Evolutionary conservation across 2,888 invertebrate species (phyloP), one percentile per base, ranked within the genome.

Genomic region (Cenopis cana): DNA sequence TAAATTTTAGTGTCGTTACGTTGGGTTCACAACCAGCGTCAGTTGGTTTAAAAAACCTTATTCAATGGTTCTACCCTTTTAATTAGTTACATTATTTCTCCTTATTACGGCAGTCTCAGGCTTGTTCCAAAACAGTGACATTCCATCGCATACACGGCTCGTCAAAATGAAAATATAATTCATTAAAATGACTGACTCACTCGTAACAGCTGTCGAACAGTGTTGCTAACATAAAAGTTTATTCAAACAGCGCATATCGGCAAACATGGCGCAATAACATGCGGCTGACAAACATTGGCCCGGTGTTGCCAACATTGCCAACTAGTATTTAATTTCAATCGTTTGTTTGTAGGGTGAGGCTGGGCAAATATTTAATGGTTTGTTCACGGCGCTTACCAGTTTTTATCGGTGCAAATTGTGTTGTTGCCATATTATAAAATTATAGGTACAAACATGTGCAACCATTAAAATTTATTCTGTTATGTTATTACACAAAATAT

Each of bases 251-350:
- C 65, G 52, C 50, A 46, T 66, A 65, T 59, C 57, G 68, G 65
- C 57, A 67, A 67, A 67, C 36, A 67, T 46, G 49, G 33, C 24
- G 57, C 66, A 69, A 69, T 69, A 69, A 69, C 69, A 56, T 17
- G 36, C 38, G 59, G 36, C 46, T n/a, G 41, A n/a, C 70, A 65
- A 70, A 70, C 59, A 70, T 70, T 54, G 56, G 62, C 50, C 67
- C 46, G 38, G 41, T 46, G 60, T 46, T 60, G 24, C 60, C 60
- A 60, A 60, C 65, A 70, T 70, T 36, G 65, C 57, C 70, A 65
- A 70, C 70, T 70, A 65, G 70, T 69, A 69, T 70, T 70, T 70
- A 65, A 70, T 70, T 66, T 59, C 59, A 54, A 65, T 59, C 64
- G 69, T 59, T 52, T 70, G 70, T 70, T 59, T 70, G 64, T 59